Base-by-base conservation (phyloP, 2,888 invertebrate species). In the Orthonevra nobilis region DNA sequence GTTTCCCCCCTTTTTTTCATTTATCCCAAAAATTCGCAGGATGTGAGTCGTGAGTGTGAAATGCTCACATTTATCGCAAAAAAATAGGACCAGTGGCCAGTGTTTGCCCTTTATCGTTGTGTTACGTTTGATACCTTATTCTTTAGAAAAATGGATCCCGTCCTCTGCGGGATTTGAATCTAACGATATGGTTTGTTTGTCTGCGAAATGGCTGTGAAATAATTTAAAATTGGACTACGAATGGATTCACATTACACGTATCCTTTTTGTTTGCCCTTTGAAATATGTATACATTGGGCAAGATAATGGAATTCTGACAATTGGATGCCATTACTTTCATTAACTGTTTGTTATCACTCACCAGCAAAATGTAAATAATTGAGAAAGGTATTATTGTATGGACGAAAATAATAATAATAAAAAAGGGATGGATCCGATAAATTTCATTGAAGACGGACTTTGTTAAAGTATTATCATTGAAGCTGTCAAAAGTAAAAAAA, bases 41-140 rank as follows among this genome's bases (percentile, higher is more conserved):
- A 56, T 50, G n/a, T n/a, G n/a, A n/a, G n/a, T n/a, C n/a, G 74
- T 68, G 74, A 68, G 54, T 61, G 48, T 14, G 54, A 69, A 69
- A 56, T 42, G 63, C 30, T 63, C 28, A 63, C 63, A 54, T 69
- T 69, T 75, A 63, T 69, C 23, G 19, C 10, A 23, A 52, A 36
- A 60, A 54, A 30, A 44, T 34, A 14, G 23, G 20, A n/a, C n/a
- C 15, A 14, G 10, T 34, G 36, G 40, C 10, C 46, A 46, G 40
- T 19, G 46, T 20, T 30, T 23, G 46, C 48, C 40, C 19, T 60
- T 46, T 56, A n/a, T 48, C 30, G 14, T 56, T 20, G 9, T 28
- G 14, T 48, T 50, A 14, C 50, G 12, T 38, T 20, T 14, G 19
- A 54, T 38, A 17, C 26, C 42, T 28, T 50, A 40, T 64, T 50